These are phyloP conservation scores for Sphaerophoria rueppellii DNA, from an alignment of 2,888 invertebrate genomes.

Conservation along the genomic window DNA sequence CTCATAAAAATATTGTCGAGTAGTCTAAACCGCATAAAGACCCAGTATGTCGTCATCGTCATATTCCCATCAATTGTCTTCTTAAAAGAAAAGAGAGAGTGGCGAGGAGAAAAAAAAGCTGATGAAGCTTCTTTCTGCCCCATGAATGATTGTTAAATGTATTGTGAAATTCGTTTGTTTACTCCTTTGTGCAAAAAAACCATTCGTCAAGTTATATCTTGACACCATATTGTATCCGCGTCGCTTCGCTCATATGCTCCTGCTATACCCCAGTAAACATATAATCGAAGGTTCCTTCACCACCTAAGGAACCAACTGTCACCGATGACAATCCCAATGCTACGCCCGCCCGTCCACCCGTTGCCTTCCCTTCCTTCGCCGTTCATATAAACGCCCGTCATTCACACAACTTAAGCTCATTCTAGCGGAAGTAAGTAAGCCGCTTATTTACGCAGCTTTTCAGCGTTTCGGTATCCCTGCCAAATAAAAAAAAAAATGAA, in stretches of 20 bases:
- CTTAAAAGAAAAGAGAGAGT: not conserved
- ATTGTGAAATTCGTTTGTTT: conserved; percentile 73
- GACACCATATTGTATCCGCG: conserved; percentile 50
- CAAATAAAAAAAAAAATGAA: conserved; percentile 6
- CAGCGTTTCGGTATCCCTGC: conserved; percentile 52
- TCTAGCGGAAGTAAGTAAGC: conserved; percentile 70
- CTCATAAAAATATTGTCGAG: conserved; percentile 18
- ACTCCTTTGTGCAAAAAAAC: conserved; percentile 67
- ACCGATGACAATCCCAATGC: not conserved
- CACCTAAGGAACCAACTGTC: not conserved
- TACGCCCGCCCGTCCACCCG: not conserved
- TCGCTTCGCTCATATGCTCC: conserved; percentile 26
- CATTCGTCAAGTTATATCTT: conserved; percentile 67
- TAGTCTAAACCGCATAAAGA: conserved; percentile 45
- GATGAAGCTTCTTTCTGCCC: conserved; percentile 16
- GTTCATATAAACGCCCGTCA: not conserved
- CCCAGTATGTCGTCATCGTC: conserved; percentile 27
- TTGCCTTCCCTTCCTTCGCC: not conserved
- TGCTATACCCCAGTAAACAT: not conserved
- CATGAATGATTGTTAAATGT: conserved; percentile 70
- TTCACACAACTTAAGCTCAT: conserved; percentile 41
- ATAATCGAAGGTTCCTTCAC: not conserved
- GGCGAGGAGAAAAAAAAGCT: too few relatives aligned
- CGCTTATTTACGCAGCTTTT: conserved; percentile 73
- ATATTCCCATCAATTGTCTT: conserved; percentile 28